phyloP scores from a whole-genome alignment of 2,113 vertebrate species.

The Vombatus ursinus region DNA sequence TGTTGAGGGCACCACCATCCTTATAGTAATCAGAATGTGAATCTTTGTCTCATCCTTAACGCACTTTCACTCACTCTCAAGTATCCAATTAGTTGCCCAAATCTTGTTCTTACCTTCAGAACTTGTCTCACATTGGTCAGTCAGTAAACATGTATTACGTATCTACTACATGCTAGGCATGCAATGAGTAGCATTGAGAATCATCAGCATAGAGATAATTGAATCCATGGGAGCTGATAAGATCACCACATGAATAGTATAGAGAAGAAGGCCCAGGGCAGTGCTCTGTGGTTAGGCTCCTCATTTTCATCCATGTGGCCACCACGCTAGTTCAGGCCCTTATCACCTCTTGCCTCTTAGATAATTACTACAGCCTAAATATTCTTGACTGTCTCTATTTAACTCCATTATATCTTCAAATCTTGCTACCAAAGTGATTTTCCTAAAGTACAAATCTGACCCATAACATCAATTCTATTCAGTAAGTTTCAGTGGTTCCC shows the following conservation, averaged over 20 bases:
- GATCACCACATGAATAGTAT: neutral
- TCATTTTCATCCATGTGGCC: neutral
- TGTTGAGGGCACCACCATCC: neutral
- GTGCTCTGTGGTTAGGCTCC: neutral
- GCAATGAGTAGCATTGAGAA: neutral
- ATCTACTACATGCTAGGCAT: neutral
- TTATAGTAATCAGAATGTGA: neutral
- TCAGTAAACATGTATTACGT: neutral
- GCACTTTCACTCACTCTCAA: neutral
- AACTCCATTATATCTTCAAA: neutral
- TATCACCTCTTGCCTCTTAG: neutral
- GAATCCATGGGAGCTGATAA: neutral
- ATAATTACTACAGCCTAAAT: neutral
- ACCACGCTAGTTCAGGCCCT: neutral
- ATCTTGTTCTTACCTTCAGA: neutral
- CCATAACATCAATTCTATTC: neutral
- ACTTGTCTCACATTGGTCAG: neutral
- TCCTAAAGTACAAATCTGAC: neutral
- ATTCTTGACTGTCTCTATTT: neutral
- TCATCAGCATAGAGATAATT: neutral
- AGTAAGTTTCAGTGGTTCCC: neutral
- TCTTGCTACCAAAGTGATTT: neutral
- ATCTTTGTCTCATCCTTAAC: neutral
- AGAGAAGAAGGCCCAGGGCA: neutral
- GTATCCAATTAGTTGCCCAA: neutral